Conservation (phyloP, 1,140 invertebrate genomes). For the Stegodyphus mimosarum region DNA sequence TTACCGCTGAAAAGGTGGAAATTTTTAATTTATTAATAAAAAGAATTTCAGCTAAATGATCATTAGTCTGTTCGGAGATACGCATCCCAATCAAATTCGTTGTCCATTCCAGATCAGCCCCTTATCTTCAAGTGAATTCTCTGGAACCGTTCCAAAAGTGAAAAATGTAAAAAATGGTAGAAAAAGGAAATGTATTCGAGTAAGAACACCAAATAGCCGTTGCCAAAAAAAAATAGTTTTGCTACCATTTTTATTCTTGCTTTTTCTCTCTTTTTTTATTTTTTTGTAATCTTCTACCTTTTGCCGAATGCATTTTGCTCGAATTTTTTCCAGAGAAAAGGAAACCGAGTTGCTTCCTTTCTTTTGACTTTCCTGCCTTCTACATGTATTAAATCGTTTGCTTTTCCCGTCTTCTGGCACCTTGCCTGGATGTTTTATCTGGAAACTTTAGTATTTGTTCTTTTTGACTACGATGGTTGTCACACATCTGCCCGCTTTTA, state of each 20-base stretch:
- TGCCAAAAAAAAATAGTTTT: slow-evolving; percentile 4
- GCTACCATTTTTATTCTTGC: neutral
- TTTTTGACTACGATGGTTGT: no score
- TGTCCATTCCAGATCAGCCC: neutral
- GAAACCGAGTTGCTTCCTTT: neutral
- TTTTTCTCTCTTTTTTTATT: no score
- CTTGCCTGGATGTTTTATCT: neutral
- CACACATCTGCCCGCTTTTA: no score
- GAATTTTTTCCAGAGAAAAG: neutral
- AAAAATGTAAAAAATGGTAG: neutral
- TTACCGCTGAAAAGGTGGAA: no score
- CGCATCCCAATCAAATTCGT: slow-evolving; percentile 2
- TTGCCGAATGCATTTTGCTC: no score
- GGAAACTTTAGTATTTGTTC: no score
- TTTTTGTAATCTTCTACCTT: no score
- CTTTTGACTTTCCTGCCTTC: neutral
- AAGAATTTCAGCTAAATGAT: no score
- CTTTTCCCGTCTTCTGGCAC: neutral
- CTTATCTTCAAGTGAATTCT: neutral
- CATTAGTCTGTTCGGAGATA: neutral
- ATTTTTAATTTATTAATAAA: no score
- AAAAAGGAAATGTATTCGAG: slow-evolving; percentile 4
- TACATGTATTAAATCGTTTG: slow-evolving; percentile 6
- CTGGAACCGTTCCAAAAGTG: slow-evolving; percentile 9
- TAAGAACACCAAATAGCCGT: slow-evolving; percentile 16